Conservation (phyloP, 2,888 invertebrate species). For the Minunthozetes semirufus region DNA sequence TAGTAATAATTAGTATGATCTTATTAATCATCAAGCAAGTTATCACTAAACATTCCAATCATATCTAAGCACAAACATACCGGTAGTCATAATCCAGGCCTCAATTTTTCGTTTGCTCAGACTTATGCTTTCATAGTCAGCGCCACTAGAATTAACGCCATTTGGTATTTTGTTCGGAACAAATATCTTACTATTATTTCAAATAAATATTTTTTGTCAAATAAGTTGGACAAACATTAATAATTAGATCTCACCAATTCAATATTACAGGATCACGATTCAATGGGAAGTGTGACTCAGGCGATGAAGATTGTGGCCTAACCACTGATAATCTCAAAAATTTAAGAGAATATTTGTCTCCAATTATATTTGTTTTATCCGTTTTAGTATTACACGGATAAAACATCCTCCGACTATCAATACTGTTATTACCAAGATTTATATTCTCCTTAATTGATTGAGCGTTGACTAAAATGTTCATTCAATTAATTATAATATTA, state of each 20-base stretch:
- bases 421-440: neutral
- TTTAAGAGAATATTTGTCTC: constrained; percentile 2
- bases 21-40: neutral
- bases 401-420: constrained; percentile 15
- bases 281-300: constrained; percentile 2
- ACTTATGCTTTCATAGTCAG: constrained; percentile 16
- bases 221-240: neutral
- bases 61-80: neutral
- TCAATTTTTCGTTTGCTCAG: constrained; percentile 29
- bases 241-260: neutral
- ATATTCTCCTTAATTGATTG: neutral
- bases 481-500: neutral
- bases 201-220: neutral
- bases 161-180: constrained; percentile 23
- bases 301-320: neutral
- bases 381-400: neutral
- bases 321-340: constrained; percentile 27
- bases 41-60: neutral
- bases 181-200: constrained; percentile 28
- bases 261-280: neutral
- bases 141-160: neutral
- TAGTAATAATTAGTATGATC: neutral
- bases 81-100: constrained; percentile 32
- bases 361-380: neutral
- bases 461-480: neutral